Evolutionary conservation across 2,888 invertebrate genomes (phyloP).

Genomic region (Sylvicola cinctus): DNA sequence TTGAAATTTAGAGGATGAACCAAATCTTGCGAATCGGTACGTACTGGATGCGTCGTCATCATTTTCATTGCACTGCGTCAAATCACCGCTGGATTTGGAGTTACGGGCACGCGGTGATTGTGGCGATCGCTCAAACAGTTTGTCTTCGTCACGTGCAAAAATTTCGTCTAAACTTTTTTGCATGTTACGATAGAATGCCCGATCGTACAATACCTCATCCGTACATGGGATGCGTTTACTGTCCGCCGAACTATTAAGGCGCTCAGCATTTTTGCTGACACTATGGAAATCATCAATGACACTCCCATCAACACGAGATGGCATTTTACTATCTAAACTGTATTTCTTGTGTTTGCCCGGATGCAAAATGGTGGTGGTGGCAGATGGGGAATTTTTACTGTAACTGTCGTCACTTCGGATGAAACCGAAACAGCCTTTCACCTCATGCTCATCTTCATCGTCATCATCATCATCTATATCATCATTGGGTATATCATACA

Average conservation of each 20-base stretch:
- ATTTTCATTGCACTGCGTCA: conserved; percentile 20
- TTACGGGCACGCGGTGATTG: conserved; percentile 8
- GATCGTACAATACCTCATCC: conserved; percentile 23
- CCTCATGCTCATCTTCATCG: conserved; percentile 2
- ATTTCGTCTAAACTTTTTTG: conserved; percentile 21
- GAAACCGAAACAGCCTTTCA: conserved; percentile 6
- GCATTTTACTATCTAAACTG: conserved; percentile 21
- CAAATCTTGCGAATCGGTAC: conserved; percentile 19
- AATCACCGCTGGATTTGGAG: conserved; percentile 24
- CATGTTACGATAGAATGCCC: conserved; percentile 19
- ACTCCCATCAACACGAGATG: too few species aligned
- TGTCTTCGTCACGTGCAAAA: conserved; percentile 12
- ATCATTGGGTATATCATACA: too few species aligned
- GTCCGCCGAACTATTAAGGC: neutral
- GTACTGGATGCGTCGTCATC: conserved; percentile 7
- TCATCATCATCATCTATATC: conserved; percentile 4
- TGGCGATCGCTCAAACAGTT: neutral
- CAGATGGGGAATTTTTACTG: conserved; percentile 2
- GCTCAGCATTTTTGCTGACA: neutral
- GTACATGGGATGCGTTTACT: conserved; percentile 4
- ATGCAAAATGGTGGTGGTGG: neutral
- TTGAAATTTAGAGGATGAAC: conserved; percentile 23
- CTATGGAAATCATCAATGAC: too few species aligned
- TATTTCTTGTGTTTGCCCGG: conserved; percentile 18
- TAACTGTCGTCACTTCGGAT: conserved; percentile 5